Evolutionary conservation across 1,140 invertebrate species (phyloP), one percentile per base, ranked within the genome.

Genomic region (Uloborus diversus): DNA sequence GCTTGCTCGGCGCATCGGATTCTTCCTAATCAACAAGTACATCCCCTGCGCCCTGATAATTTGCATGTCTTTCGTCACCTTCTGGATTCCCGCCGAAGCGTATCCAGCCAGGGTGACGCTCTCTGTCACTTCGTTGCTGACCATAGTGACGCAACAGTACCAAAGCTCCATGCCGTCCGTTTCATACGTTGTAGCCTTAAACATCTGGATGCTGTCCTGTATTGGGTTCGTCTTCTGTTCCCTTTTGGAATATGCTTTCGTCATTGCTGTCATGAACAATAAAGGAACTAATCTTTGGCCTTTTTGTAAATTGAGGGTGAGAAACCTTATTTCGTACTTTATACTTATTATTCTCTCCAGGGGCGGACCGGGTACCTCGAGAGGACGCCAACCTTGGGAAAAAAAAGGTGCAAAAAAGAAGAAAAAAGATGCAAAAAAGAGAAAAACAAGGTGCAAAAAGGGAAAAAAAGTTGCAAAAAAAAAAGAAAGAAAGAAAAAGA

Each of bases 241-340:
- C 5, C 87, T 95, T 9, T 91, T 92, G 30, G 94, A 96, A 88
- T 95, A 94, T 85, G 93, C 94, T 0, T 91, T 95, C 23, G 93
- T 96, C n/a, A 96, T 96, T 85, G 94, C 94, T 86, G 95, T 94
- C 86, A 95, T 96, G 93, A 94, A 94, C 30, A 80, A 83, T 47
- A 79, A 68, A 35, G 69, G 69, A 35, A 33, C 69, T 0, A 20
- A 35, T 20, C 30, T 80, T 3, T 71, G 78, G 57, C 78, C 78
- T 14, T 79, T 68, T 49, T 25, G 23, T 17, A 78, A 59, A 11
- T n/a, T 78, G 1, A 78, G 66, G 49, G 57, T 61, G 13, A 30
- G 57, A 14, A 56, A 56, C 23, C 23, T 3, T 42, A 17, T 42
- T 42, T n/a, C n/a, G n/a, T n/a, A n/a, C n/a, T n/a, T n/a, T n/a